Evolutionary conservation across 1,140 invertebrate species (phyloP), one percentile per base, ranked within the genome.

Genomic region (Brachionus rotundiformis): DNA sequence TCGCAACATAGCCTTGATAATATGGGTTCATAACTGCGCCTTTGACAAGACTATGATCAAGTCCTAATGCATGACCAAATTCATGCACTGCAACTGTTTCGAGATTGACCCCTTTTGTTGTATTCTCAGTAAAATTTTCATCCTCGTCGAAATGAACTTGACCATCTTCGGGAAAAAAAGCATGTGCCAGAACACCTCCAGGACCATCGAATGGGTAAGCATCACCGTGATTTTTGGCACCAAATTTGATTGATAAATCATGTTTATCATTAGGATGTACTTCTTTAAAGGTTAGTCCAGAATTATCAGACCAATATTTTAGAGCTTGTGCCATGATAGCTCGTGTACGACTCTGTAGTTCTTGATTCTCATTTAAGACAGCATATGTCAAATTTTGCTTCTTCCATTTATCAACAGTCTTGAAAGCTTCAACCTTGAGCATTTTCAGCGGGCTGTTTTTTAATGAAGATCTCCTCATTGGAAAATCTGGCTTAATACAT

Each of bases 21-120:
- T 86, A 89, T 0, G 89, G 88, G 81, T 85, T 87, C 89, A 90
- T 90, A 2, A 90, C 83, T 0, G 89, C 85, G 3, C 84, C 85
- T 47, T 85, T 63, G 16, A 86, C 86, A 36, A 85, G 83, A 6
- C 86, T 87, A 84, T 90, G 89, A 29, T 86, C 85, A 27, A 89
- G 84, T 4, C 89, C 89, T 16, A 89, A 82, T 13, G 88, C 86
- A 83, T 89, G 89, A 10, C 89, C 89, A 49, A 89, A 85, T 65
- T 90, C 89, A 83, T 89, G 89, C 0, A 85, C 85, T 6, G 88
- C 88, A 5, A 89, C 87, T 27, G 79, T 27, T 54, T 44, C 27
- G 4, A 82, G 39, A 81, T 81, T 39, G 10, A 29, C 8, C 3
- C 76, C 76, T 39, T 54, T 27, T 39, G 19, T 39, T 54, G 33